These are phyloP conservation scores for Himalopsyche kuldschensis DNA, from an alignment of 2,888 invertebrate genomes.

Conservation along the genomic window DNA sequence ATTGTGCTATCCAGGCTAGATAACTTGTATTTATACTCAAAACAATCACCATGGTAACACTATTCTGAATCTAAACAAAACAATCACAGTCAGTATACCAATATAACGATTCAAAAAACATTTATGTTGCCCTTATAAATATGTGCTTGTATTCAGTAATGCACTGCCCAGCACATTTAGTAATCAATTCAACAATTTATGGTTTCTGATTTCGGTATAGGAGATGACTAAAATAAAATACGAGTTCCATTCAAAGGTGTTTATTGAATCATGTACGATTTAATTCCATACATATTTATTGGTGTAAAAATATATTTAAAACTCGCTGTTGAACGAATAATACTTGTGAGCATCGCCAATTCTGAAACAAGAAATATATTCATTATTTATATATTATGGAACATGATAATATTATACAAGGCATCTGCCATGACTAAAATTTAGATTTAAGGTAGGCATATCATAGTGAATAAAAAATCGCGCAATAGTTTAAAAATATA, in stretches of 20 bases:
- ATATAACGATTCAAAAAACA: background rate
- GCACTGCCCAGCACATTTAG: too few species aligned
- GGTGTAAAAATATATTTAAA: constrained; percentile 3
- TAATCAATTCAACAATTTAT: too few species aligned
- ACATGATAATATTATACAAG: background rate
- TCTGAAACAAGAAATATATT: constrained; percentile 19
- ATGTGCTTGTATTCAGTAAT: background rate
- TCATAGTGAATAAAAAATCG: too few species aligned
- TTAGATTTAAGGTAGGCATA: too few species aligned
- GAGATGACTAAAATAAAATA: background rate
- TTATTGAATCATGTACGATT: background rate
- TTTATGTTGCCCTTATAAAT: background rate
- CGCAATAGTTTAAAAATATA: too few species aligned
- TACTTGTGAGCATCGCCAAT: constrained; percentile 26
- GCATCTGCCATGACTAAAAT: too few species aligned
- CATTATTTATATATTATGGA: background rate
- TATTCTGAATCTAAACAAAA: background rate
- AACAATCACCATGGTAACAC: background rate
- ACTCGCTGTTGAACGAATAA: constrained; percentile 26
- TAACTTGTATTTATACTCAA: background rate
- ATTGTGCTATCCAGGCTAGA: too few species aligned
- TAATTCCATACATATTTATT: background rate
- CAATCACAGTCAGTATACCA: background rate
- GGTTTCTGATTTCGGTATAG: too few species aligned
- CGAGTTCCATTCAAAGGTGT: background rate